A percentile compares a stretch with the other conserved stretches of the same genome.
Evolutionary conservation across 2,797 vertebrate genomes (phyloP).

Genomic region (Sebastes kiyomatsui): DNA sequence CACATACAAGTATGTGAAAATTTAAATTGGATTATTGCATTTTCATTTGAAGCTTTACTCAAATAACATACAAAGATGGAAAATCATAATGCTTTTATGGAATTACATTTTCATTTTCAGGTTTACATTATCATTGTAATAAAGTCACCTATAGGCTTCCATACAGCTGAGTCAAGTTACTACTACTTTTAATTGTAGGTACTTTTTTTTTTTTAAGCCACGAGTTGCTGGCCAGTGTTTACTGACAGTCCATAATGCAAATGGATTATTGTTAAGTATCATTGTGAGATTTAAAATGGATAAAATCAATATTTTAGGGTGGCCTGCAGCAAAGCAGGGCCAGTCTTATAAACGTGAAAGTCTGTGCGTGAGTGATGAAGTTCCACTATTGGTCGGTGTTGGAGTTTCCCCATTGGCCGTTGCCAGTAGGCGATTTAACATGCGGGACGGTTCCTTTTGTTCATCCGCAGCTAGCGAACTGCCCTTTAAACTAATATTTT

Average conservation of each 20-base stretch:
- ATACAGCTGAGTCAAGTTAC: not conserved
- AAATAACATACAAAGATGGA: not conserved
- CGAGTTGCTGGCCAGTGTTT: not conserved
- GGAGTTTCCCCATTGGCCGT: too few relatives aligned
- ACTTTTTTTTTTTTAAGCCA: not conserved
- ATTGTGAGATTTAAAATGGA: not conserved
- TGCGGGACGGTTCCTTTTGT: rapidly evolving
- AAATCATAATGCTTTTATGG: not conserved
- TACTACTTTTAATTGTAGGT: not conserved
- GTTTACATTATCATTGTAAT: too few relatives aligned
- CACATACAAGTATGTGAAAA: not conserved
- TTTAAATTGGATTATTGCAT: not conserved
- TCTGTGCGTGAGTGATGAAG: too few relatives aligned
- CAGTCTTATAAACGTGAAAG: too few relatives aligned
- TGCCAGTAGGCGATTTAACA: too few relatives aligned
- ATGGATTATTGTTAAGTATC: not conserved
- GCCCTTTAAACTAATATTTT: too few relatives aligned
- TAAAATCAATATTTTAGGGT: not conserved
- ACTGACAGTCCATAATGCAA: not conserved
- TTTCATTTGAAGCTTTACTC: not conserved
- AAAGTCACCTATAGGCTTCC: too few relatives aligned
- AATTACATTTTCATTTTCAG: too few relatives aligned
- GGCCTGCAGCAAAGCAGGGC: too few relatives aligned
- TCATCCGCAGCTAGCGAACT: too few relatives aligned
- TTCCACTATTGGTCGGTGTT: too few relatives aligned